Percentiles rank a stretch among this genome's conserved stretches.
phyloP scores from a whole-genome alignment of 2,888 invertebrate species.

The Creontiades dilutus region DNA sequence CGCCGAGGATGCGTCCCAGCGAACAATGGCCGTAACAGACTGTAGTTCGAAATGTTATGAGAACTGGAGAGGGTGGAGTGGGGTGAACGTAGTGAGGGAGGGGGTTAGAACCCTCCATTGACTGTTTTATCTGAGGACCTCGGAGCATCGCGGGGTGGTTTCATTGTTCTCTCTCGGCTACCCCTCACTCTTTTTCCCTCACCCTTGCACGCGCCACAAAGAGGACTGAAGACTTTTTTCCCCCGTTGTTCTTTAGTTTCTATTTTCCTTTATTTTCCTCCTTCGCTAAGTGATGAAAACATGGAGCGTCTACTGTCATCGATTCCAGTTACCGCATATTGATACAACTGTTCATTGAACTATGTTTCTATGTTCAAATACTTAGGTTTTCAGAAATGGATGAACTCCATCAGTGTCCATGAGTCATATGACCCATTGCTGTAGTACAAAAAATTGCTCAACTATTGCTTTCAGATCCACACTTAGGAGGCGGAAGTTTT shows the following conservation, averaged over 20 bases:
- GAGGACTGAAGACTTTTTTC: constrained; percentile 6
- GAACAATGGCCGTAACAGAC: constrained; percentile 19
- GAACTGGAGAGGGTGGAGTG: not conserved
- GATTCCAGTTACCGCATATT: no score
- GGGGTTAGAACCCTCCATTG: not conserved
- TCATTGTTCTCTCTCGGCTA: not conserved
- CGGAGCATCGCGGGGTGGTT: constrained; percentile 8
- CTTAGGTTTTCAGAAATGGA: no score
- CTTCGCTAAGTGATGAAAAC: not conserved
- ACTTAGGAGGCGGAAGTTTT: no score
- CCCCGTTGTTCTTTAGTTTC: not conserved
- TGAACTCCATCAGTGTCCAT: no score
- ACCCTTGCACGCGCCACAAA: constrained; percentile 17
- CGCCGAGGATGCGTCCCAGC: not conserved
- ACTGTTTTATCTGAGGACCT: constrained; percentile 23
- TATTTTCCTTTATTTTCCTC: not conserved
- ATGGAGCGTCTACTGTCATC: not conserved
- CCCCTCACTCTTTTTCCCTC: not conserved
- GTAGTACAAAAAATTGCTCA: no score
- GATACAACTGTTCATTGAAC: no score
- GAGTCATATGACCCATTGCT: no score
- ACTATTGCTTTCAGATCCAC: no score
- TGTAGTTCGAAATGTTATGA: constrained; percentile 19
- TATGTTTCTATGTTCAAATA: no score
- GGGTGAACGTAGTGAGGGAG: not conserved